Conservation (phyloP, 2,113 vertebrate species). For the Lasiurus borealis region DNA sequence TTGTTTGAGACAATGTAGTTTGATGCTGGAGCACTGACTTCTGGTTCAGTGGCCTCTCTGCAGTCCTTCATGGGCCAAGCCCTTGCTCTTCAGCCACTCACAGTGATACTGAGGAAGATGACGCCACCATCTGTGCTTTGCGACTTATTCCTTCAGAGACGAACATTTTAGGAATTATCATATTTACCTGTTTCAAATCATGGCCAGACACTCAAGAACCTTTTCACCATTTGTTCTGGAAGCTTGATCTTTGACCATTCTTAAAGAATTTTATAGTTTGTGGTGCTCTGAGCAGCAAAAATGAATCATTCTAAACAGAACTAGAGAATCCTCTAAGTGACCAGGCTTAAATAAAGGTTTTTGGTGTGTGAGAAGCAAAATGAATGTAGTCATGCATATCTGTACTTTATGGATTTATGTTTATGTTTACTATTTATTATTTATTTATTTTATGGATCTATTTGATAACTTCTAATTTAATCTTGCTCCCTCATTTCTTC, state of each 20-base stretch:
- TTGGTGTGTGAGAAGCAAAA: neutral
- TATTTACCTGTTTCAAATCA: neutral
- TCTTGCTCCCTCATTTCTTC: neutral
- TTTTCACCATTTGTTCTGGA: neutral
- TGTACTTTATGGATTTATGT: neutral
- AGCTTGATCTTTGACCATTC: neutral
- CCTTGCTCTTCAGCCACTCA: neutral
- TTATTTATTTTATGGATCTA: neutral
- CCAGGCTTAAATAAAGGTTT: neutral
- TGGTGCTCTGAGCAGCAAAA: neutral
- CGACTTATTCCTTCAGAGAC: neutral
- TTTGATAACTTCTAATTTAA: neutral
- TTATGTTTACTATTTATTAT: neutral
- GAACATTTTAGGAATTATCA: neutral
- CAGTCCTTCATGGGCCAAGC: neutral
- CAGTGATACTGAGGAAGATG: neutral
- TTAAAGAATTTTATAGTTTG: neutral
- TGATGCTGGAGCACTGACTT: neutral
- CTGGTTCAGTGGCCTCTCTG: neutral
- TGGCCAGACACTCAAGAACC: neutral
- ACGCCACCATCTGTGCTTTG: neutral
- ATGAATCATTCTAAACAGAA: neutral
- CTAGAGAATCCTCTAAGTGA: neutral
- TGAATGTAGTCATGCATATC: neutral
- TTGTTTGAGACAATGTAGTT: neutral